Evolutionary conservation across 1,140 invertebrate genomes (phyloP).

Genomic region (Paraescarpia echinospica): DNA sequence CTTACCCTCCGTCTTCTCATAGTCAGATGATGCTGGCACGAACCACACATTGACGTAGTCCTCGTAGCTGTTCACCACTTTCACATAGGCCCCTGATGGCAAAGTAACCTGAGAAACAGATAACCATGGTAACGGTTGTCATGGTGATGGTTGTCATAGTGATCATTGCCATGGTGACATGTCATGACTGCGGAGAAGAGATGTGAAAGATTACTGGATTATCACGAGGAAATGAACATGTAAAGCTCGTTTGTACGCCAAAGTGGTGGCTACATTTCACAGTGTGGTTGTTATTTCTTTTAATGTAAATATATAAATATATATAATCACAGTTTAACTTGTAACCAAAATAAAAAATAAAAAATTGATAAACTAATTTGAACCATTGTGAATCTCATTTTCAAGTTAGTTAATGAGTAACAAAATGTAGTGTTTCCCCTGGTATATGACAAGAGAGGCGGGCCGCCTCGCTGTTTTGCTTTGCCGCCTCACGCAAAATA

Average conservation of each 20-base stretch:
- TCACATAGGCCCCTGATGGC: background rate
- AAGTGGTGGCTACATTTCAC: no score
- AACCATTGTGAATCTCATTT: background rate
- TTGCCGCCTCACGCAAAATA: no score
- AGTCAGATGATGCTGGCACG: background rate
- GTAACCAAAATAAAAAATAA: background rate
- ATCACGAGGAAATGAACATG: no score
- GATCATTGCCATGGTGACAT: background rate
- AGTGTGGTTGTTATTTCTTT: no score
- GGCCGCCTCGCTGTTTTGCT: no score
- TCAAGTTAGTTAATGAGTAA: background rate
- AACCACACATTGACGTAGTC: slow-evolving; percentile 1
- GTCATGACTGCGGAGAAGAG: no score
- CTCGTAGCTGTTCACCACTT: background rate
- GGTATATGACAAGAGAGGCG: no score
- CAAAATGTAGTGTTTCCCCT: no score
- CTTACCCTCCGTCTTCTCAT: background rate
- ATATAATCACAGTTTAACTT: background rate
- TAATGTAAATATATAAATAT: background rate
- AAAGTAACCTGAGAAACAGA: background rate
- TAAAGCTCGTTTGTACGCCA: no score
- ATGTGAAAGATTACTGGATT: no score
- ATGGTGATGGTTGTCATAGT: background rate
- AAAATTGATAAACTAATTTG: background rate
- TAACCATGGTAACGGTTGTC: no score